Percentiles rank a stretch among this genome's conserved stretches.
These are phyloP conservation scores for Harpalus rufipes DNA, from an alignment of 2,888 invertebrate species.

Conservation along the genomic window DNA sequence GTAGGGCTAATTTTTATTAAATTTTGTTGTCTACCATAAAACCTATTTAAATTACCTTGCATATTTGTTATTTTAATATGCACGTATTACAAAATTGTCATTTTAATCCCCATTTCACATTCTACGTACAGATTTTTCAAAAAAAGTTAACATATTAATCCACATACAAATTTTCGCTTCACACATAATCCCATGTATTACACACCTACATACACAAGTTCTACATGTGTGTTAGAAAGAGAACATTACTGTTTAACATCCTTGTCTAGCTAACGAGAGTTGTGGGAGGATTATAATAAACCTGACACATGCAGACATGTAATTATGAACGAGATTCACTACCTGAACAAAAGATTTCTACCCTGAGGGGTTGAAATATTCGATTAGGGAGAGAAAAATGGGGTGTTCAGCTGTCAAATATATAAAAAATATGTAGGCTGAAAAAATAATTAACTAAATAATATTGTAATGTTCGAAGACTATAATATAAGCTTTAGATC, in stretches of 20 bases:
- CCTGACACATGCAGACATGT: slow-evolving; percentile 28
- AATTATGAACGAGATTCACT: not conserved
- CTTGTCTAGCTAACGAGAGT: not conserved
- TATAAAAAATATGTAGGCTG: too few species aligned
- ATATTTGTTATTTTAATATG: too few species aligned
- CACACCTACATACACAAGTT: not conserved
- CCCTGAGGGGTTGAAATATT: too few species aligned
- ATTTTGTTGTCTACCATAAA: too few species aligned
- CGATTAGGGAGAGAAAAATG: too few species aligned
- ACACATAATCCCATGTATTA: not conserved
- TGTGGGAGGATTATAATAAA: not conserved
- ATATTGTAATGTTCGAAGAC: too few species aligned
- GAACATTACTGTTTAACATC: not conserved
- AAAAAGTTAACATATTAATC: slow-evolving; percentile 1
- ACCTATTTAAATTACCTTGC: too few species aligned
- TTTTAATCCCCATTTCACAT: not conserved
- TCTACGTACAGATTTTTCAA: not conserved
- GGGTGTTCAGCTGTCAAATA: too few species aligned
- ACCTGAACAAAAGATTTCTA: not conserved
- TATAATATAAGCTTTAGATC: too few species aligned
- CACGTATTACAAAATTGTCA: not conserved
- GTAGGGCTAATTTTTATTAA: too few species aligned
- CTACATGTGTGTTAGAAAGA: not conserved
- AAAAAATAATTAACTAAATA: too few species aligned
- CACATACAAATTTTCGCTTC: not conserved